phyloP scores from a whole-genome alignment of 2,888 invertebrate genomes.

The Caenorhabditis panamensis region DNA sequence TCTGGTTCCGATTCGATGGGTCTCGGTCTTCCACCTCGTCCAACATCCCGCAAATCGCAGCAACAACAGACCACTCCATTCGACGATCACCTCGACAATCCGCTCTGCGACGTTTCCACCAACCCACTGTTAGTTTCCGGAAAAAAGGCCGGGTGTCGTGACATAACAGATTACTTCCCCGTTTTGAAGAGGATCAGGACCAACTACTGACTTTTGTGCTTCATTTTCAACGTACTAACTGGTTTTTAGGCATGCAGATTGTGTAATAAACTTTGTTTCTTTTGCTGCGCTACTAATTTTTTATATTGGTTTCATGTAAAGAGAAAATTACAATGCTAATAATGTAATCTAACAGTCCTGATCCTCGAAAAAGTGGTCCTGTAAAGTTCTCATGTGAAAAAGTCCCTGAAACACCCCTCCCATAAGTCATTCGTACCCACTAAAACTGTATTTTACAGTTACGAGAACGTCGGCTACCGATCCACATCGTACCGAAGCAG shows the following conservation, averaged over 20 bases:
- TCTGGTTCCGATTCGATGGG: constrained; percentile 63
- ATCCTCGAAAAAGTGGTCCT: not conserved
- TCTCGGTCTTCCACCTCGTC: constrained; percentile 61
- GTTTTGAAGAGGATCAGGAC: constrained; percentile 45
- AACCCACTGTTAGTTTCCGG: constrained; percentile 56
- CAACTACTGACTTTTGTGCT: constrained; percentile 14
- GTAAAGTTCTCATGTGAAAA: too few relatives aligned
- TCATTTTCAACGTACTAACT: constrained; percentile 13
- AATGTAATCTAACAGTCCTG: not conserved
- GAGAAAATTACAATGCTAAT: not conserved
- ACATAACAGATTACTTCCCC: constrained; percentile 45
- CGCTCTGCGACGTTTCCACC: constrained; percentile 19
- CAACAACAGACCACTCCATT: constrained; percentile 51
- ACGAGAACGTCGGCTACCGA: constrained; percentile 79
- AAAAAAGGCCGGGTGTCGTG: constrained; percentile 30
- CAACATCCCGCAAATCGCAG: constrained; percentile 44
- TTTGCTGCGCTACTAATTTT: not conserved
- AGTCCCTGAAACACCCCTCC: not conserved
- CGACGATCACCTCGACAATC: constrained; percentile 53
- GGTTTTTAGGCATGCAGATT: constrained; percentile 34
- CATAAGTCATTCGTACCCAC: not conserved
- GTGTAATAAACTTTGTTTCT: constrained; percentile 35
- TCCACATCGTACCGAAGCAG: constrained; percentile 77
- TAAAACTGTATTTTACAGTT: constrained; percentile 52
- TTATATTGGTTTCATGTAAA: not conserved